Conservation (phyloP, 1,140 invertebrate species). For the Cotesia glomerata region DNA sequence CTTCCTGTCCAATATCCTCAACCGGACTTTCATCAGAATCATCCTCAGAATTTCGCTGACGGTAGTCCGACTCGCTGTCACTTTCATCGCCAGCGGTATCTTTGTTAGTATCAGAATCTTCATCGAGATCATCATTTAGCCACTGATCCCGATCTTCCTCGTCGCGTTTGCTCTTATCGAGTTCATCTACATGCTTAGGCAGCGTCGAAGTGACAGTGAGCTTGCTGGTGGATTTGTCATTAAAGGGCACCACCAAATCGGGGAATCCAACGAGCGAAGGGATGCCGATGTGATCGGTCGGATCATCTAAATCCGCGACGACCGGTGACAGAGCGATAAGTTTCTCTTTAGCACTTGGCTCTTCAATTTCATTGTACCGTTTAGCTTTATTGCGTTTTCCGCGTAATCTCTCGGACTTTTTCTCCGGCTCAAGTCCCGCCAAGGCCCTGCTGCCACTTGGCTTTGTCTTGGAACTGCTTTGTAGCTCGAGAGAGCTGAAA, state of each 20-base stretch:
- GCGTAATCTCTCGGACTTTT: slow-evolving; percentile 56
- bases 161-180: slow-evolving; percentile 40
- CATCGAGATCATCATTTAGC: slow-evolving; percentile 53
- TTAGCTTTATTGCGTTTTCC: slow-evolving; percentile 50
- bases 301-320: slow-evolving; percentile 54
- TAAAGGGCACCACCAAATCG: slow-evolving; percentile 51
- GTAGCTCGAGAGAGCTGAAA: slow-evolving; percentile 83
- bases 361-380: slow-evolving; percentile 43
- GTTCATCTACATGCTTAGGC: neutral
- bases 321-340: slow-evolving; percentile 46
- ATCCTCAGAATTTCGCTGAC: slow-evolving; percentile 64
- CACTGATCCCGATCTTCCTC: slow-evolving; percentile 49
- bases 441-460: slow-evolving; percentile 51
- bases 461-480: slow-evolving; percentile 73
- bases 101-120: slow-evolving; percentile 46
- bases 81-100: slow-evolving; percentile 35
- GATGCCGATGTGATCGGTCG: slow-evolving; percentile 54
- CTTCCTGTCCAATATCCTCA: slow-evolving; percentile 51
- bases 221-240: slow-evolving; percentile 38
- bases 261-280: slow-evolving; percentile 58
- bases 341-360: slow-evolving; percentile 44
- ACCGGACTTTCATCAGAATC: slow-evolving; percentile 63
- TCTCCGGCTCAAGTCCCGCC: slow-evolving; percentile 37
- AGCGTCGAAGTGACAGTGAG: neutral
- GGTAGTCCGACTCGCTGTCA: slow-evolving; percentile 48